Evolutionary conservation across 2,113 vertebrate genomes (phyloP).

Genomic region (Rhinoptilus africanus): DNA sequence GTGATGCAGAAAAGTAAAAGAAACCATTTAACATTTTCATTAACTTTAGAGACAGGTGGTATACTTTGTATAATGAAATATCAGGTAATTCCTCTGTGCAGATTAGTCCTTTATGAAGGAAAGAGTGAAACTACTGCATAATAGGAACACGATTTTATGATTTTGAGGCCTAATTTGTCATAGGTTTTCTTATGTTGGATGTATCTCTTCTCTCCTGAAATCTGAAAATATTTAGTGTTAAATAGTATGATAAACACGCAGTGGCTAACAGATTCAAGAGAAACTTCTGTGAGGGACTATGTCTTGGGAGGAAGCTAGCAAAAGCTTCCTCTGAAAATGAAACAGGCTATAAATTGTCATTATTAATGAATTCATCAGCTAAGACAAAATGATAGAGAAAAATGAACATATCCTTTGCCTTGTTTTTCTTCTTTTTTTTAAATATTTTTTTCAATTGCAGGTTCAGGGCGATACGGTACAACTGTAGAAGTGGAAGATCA

Average conservation of each 20-base stretch:
- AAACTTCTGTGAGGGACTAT: background rate
- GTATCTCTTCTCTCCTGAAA: background rate
- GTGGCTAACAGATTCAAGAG: background rate
- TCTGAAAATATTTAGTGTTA: background rate
- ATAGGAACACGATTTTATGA: background rate
- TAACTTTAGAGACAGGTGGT: background rate
- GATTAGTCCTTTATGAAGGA: background rate
- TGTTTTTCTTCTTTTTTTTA: accelerated
- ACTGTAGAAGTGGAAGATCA: background rate
- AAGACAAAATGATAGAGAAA: background rate
- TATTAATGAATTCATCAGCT: background rate
- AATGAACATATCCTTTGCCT: accelerated
- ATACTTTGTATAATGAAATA: background rate
- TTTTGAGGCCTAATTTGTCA: background rate
- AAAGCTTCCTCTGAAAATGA: background rate
- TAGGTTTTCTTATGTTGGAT: background rate
- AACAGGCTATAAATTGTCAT: background rate
- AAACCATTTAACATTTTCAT: background rate
- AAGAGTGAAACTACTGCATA: background rate
- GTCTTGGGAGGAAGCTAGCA: background rate
- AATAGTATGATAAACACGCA: background rate
- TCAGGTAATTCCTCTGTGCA: background rate
- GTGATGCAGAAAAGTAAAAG: background rate
- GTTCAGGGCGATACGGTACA: background rate
- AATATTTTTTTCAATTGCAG: background rate